A percentile compares a stretch with the other conserved stretches of the same genome.
These are phyloP conservation scores for Clavelina lepadiformis DNA, from an alignment of 23 tunicate species.

Conservation along the genomic window DNA sequence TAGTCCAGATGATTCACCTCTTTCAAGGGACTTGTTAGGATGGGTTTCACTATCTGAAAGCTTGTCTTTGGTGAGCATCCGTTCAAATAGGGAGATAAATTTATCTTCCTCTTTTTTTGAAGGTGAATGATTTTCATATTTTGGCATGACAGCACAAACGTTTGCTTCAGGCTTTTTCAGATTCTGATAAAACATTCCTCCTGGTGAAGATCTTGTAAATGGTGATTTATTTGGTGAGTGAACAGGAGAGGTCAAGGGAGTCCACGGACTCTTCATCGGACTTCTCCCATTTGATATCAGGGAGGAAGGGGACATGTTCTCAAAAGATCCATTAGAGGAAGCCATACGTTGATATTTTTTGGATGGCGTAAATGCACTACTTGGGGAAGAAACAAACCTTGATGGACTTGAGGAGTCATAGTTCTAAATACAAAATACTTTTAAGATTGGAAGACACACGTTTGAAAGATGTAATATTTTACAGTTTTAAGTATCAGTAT, in stretches of 20 bases:
- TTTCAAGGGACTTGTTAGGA: not conserved
- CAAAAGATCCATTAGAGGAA: not conserved
- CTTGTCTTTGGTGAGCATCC: conserved; percentile 3
- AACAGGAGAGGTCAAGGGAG: not conserved
- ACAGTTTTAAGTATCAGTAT: too few species aligned
- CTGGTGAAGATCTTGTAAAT: too few species aligned
- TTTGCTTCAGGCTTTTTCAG: too few species aligned
- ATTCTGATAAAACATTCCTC: too few species aligned
- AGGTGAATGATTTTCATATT: too few species aligned
- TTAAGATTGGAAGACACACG: too few species aligned
- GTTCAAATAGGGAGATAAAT: conserved; percentile 17
- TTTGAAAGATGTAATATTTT: too few species aligned
- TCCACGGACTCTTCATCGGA: not conserved
- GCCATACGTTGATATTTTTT: conserved; percentile 6
- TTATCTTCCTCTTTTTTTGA: too few species aligned
- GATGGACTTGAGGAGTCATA: too few species aligned
- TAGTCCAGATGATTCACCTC: not conserved
- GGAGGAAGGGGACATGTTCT: not conserved
- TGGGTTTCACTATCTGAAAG: not conserved
- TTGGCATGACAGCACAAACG: too few species aligned
- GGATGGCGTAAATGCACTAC: conserved; percentile 11
- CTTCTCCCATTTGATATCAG: not conserved
- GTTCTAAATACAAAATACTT: too few species aligned
- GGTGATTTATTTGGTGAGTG: not conserved
- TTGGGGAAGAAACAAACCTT: not conserved